phyloP scores from a whole-genome alignment of 2,888 invertebrate genomes.

The Cephus rjabovi region DNA sequence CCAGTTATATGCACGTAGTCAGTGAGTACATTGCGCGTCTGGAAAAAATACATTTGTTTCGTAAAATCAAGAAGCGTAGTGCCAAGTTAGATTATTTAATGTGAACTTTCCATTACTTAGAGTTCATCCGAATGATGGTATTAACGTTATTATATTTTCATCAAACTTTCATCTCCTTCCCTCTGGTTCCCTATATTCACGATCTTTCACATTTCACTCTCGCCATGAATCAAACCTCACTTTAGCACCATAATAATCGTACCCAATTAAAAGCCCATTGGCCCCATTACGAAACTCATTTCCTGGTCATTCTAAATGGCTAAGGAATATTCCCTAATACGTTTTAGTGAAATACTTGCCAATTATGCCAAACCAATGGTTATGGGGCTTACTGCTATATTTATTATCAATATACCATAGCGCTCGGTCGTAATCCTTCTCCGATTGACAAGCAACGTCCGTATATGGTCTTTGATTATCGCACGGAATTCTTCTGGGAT shows the following conservation, averaged over 20 bases:
- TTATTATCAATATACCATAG: background rate
- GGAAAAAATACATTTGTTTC: background rate
- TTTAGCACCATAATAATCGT: conserved; percentile 51
- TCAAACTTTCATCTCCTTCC: background rate
- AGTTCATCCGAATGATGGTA: background rate
- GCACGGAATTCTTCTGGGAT: background rate
- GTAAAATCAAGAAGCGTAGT: background rate
- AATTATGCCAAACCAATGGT: background rate
- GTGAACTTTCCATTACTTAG: background rate
- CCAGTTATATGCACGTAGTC: conserved; percentile 78
- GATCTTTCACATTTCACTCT: conserved; percentile 13
- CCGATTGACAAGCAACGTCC: background rate
- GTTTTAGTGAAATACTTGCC: background rate
- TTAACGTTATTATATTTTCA: background rate
- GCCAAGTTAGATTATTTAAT: background rate
- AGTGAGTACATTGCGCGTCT: conserved; percentile 70
- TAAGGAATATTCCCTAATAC: background rate
- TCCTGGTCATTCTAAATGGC: background rate
- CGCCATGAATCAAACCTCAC: background rate
- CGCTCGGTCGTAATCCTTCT: background rate
- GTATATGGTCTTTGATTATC: background rate
- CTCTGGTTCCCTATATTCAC: background rate
- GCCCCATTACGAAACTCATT: background rate
- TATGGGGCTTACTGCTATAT: background rate
- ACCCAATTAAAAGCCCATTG: conserved; percentile 53